phyloP scores from a whole-genome alignment of 2,888 invertebrate genomes.

The Eurytoma californica region DNA sequence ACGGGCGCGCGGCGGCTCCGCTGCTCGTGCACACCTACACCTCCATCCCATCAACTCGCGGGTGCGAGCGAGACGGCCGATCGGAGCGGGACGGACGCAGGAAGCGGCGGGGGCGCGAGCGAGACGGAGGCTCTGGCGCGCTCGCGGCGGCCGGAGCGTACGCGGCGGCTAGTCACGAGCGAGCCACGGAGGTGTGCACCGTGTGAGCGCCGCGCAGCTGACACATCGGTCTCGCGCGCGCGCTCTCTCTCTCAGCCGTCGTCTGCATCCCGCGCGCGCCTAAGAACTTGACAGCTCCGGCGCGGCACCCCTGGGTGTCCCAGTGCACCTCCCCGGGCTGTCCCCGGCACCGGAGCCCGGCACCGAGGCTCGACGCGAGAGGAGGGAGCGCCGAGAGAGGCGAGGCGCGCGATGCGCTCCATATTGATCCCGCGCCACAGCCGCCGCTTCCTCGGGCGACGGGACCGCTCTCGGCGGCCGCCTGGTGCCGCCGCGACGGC shows the following conservation, averaged over 20 bases:
- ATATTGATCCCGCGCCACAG: slow-evolving; percentile 43
- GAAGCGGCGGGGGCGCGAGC: neutral
- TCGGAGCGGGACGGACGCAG: too few species aligned
- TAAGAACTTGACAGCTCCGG: slow-evolving; percentile 14
- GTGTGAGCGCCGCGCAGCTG: slow-evolving; percentile 27
- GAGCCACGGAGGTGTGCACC: neutral
- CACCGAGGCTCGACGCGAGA: slow-evolving; percentile 1
- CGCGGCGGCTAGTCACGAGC: neutral
- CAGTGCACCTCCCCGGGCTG: too few species aligned
- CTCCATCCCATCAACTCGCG: too few species aligned
- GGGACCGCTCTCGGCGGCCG: neutral
- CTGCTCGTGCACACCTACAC: too few species aligned
- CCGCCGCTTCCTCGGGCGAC: slow-evolving; percentile 13
- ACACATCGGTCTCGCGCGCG: slow-evolving; percentile 7
- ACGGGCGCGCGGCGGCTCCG: too few species aligned
- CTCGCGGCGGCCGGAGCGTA: neutral
- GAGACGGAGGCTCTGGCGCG: too few species aligned
- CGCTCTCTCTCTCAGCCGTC: neutral
- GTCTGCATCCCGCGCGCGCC: slow-evolving; percentile 18
- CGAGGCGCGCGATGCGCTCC: slow-evolving; percentile 37
- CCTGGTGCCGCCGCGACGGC: neutral
- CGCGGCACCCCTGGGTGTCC: neutral
- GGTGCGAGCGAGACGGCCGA: too few species aligned
- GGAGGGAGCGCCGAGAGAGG: slow-evolving; percentile 27
- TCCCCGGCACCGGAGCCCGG: neutral